Base-by-base conservation (phyloP, 2,797 vertebrate species). In the Nothura maculosa region DNA sequence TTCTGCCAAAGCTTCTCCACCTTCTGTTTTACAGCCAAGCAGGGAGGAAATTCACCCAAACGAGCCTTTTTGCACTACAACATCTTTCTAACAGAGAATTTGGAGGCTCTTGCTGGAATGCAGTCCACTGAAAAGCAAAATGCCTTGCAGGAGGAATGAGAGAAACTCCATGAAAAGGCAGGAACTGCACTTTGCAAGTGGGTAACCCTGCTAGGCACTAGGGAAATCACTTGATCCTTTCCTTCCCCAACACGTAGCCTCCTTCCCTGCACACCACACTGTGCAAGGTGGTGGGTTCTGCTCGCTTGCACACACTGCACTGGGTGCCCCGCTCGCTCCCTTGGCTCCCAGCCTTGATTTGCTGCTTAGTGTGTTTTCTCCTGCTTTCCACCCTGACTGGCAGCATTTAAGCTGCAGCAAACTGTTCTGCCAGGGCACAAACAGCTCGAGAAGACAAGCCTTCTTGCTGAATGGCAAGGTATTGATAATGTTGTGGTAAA, bases 21-120 rank as follows among this genome's bases (percentile, higher is more conserved):
- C 14, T 47, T 75, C 58, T 57, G 62, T 55, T 36, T 24, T 69
- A 64, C 66, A 82, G 63, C 22, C 86, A 86, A 68, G 69, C 1
- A 4, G 20, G 48, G 67, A 76, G 52, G 80, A 82, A 87, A 82
- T 92, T 87, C 63, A 90, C 57, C 55, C n/a, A 62, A 58, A 80
- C 2, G 7, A 90, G 54, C 12, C 16, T 66, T 82, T 38, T 21
- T 7, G 34, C 82, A 85, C 54, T 48, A 48, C 25, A 57, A 1
- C 55, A 43, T 80, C 90, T 90, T 55, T 22, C 50, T 27, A 89
- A 82, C 20, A 40, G 12, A 93, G 16, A 67, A 63, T 9, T 61
- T 74, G 22, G 36, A n/a, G 57, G 8, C 22, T 47, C 66, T 6
- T n/a, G 25, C 13, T 62, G 6, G 1, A 42, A 67, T 17, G 12